phyloP scores from a whole-genome alignment of 2,797 vertebrate genomes.

The Acropternis orthonyx region DNA sequence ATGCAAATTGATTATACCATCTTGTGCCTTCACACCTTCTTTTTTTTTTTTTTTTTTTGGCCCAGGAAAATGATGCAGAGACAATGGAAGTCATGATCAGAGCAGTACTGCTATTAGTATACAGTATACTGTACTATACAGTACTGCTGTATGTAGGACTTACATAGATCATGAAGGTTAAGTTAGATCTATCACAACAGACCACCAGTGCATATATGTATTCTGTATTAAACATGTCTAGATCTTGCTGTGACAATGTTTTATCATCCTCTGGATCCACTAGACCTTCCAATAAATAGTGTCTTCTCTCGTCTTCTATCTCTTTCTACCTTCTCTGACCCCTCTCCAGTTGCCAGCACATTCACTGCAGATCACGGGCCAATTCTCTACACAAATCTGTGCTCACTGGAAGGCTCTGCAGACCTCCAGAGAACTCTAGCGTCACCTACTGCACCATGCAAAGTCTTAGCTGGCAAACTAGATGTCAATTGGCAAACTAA shows the following conservation, averaged over 20 bases:
- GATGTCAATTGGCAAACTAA: too few species aligned
- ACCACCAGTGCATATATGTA: not conserved
- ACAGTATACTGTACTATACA: too few species aligned
- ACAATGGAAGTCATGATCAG: not conserved
- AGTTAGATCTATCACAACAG: not conserved
- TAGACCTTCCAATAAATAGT: not conserved
- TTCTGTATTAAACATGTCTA: not conserved
- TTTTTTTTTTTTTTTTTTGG: not conserved
- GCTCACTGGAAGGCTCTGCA: not conserved
- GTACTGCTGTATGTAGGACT: not conserved
- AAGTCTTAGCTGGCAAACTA: not conserved
- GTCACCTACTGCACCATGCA: not conserved
- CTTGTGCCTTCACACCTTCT: not conserved
- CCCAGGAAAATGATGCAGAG: not conserved
- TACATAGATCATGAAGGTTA: not conserved
- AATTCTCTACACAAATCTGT: not conserved
- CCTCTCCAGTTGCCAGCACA: not conserved
- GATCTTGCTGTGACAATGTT: not conserved
- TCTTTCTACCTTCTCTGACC: not conserved
- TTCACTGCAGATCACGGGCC: not conserved
- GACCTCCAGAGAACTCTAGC: not conserved
- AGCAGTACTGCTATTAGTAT: not conserved
- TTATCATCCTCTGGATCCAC: not conserved
- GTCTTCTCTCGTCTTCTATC: not conserved
- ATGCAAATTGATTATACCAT: not conserved